Evolutionary conservation across 2,888 invertebrate species (phyloP), one percentile per base, ranked within the genome.

Genomic region (Drosophila diplacantha): DNA sequence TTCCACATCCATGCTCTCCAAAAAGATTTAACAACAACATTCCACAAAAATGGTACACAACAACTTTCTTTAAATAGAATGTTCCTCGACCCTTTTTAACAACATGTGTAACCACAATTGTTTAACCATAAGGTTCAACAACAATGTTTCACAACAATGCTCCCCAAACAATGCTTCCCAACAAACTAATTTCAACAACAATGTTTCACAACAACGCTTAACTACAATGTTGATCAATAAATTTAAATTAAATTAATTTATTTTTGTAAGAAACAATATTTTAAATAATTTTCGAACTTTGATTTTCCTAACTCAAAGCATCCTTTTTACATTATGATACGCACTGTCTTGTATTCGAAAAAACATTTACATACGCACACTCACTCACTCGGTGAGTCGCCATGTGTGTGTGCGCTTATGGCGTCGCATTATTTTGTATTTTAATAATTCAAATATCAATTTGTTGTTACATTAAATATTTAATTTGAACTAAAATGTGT

Each of bases 401-500:
- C 24, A 24, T n/a, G 38, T 24, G 56, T 52, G 57, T 46, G 56
- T 51, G 58, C 54, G 56, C 69, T 72, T 71, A 76, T 79, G 78
- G 65, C 73, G 67, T 62, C 80, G 80, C 80, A 82, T 78, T 82
- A 82, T 79, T 78, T 80, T 74, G 77, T 77, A 80, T 81, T 79
- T 79, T 82, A 79, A 79, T 79, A 79, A 79, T 79, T 79, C 81
- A 79, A 79, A 79, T 79, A 79, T 81, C 79, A 79, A 79, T 79
- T 79, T 79, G 79, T 79, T 79, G 83, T 79, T 79, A 80, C 83
- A 77, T 78, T 79, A 75, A 79, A 79, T 82, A 79, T 79, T 79
- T 82, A 82, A 79, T 82, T 79, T 82, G 81, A 78, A 79, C 83
- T 82, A 82, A 80, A 79, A 79, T 79, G 79, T 81, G 83, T 82